A percentile compares a stretch with the other conserved stretches of the same genome.
These are phyloP conservation scores for Pelmatolapia mariae DNA, from an alignment of 2,113 vertebrate species.

Conservation along the genomic window DNA sequence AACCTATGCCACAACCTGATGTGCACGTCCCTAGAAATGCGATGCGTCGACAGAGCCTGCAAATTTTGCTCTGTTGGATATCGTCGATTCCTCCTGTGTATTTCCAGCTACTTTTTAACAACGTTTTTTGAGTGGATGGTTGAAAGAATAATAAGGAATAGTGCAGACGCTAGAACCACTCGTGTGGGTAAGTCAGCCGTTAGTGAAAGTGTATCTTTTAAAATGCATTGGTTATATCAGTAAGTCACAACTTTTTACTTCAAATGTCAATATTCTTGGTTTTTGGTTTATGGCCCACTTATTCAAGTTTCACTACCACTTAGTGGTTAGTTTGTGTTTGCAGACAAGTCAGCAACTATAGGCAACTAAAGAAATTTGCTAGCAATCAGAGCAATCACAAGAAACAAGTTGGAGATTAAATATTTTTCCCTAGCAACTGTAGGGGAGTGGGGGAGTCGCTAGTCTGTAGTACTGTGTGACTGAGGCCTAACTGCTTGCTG, in stretches of 20 bases:
- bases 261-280: neutral
- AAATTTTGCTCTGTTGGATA: neutral
- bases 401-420: neutral
- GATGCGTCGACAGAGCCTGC: fast-evolving
- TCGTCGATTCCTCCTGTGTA: neutral
- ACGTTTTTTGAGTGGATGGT: neutral
- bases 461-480: neutral
- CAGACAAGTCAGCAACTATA: neutral
- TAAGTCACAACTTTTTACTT: neutral
- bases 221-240: neutral
- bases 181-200: neutral
- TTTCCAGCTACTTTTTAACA: neutral
- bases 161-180: neutral
- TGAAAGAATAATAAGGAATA: neutral
- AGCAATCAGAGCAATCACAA: neutral
- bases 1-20: neutral
- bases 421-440: neutral
- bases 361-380: neutral
- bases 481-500: neutral
- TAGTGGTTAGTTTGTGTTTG: neutral
- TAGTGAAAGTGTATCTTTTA: neutral
- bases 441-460: neutral
- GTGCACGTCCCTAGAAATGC: neutral
- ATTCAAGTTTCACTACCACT: neutral
- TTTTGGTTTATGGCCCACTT: neutral